Evolutionary conservation across 2,888 invertebrate species (phyloP).

Genomic region (Acrocyrtus sp.): DNA sequence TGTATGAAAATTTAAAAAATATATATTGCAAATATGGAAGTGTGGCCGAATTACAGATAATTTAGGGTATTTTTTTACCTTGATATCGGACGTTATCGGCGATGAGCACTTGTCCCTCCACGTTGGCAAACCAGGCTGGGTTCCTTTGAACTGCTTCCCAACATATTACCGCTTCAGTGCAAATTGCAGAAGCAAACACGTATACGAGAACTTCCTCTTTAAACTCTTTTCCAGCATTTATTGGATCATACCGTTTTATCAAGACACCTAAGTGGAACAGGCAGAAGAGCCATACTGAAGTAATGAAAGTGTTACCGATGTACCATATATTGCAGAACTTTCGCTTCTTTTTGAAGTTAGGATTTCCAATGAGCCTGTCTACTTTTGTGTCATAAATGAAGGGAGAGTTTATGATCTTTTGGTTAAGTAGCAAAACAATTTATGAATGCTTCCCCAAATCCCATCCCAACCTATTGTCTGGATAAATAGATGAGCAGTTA

Average conservation of each 20-base stretch:
- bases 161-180: neutral
- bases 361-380: too few species aligned
- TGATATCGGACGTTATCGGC: neutral
- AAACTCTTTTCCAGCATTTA: neutral
- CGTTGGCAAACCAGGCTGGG: neutral
- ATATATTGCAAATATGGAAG: too few species aligned
- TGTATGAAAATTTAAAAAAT: too few species aligned
- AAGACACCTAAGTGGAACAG: too few species aligned
- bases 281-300: neutral
- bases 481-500: too few species aligned
- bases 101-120: neutral
- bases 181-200: neutral
- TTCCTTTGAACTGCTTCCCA: neutral
- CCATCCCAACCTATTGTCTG: too few species aligned
- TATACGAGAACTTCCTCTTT: constrained; percentile 6
- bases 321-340: too few species aligned
- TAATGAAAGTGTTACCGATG: neutral
- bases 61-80: too few species aligned
- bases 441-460: neutral
- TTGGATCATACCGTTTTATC: too few species aligned
- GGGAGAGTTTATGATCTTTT: too few species aligned
- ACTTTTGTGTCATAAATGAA: too few species aligned
- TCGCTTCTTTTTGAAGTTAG: neutral
- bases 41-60: too few species aligned
- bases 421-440: neutral